A percentile compares a stretch with the other conserved stretches of the same genome.
Conservation (phyloP, 2,797 vertebrate species). For the Megaceryle alcyon region DNA sequence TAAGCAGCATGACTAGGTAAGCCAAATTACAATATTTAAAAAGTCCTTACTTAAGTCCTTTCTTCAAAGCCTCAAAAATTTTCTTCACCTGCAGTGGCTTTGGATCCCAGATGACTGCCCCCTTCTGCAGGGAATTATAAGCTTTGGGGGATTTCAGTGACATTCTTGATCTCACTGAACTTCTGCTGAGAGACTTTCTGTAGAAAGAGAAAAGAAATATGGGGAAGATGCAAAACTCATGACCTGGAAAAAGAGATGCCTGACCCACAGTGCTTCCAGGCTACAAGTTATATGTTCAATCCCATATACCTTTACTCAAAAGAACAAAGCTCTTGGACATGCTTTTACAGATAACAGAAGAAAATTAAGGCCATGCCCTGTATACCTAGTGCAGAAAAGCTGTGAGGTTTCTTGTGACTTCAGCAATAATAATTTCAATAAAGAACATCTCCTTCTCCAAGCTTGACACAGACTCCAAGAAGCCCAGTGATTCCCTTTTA, state of each 20-base stretch:
- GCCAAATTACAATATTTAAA: neutral
- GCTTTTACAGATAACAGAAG: neutral
- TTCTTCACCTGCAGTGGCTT: conserved; percentile 90
- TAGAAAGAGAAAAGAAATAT: neutral
- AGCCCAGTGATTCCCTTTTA: neutral
- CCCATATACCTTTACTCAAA: accelerated
- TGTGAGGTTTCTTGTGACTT: neutral
- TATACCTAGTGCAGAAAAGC: neutral
- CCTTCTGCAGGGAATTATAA: conserved; percentile 80
- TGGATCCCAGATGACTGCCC: conserved; percentile 70
- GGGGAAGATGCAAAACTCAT: neutral
- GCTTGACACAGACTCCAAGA: neutral
- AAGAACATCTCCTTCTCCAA: neutral
- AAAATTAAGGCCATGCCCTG: neutral
- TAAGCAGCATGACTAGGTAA: neutral
- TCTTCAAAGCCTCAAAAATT: conserved; percentile 90
- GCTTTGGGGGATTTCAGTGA: conserved; percentile 80
- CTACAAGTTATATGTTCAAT: accelerated
- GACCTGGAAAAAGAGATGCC: neutral
- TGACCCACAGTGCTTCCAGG: neutral
- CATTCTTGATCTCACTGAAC: conserved; percentile 85
- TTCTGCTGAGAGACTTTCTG: conserved; percentile 83
- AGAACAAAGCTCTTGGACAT: accelerated
- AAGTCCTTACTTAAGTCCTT: conserved; percentile 89
- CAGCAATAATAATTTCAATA: neutral